Conservation (phyloP, 2,113 vertebrate genomes). For the Myiopsitta monachus region DNA sequence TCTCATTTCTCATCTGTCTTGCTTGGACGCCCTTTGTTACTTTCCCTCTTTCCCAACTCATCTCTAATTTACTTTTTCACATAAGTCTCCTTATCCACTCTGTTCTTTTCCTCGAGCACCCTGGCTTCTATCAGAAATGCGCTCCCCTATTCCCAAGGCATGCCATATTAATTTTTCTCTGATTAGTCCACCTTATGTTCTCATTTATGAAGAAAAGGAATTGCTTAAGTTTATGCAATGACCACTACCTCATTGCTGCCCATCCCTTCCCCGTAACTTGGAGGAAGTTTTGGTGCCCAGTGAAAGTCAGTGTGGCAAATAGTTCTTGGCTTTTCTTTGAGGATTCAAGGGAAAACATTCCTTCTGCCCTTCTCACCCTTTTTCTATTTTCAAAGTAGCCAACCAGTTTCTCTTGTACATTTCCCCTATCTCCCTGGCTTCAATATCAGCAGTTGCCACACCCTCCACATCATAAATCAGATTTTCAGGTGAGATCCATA, state of each 20-base stretch:
- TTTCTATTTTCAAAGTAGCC: not conserved
- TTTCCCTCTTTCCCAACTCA: not conserved
- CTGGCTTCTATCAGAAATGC: not conserved
- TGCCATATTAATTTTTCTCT: not conserved
- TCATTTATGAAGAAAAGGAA: not conserved
- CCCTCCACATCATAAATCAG: not conserved
- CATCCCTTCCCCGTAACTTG: accelerated
- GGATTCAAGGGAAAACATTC: not conserved
- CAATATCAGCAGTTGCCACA: not conserved
- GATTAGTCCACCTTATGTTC: not conserved
- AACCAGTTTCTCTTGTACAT: not conserved
- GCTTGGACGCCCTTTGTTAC: not conserved
- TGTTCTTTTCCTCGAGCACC: not conserved
- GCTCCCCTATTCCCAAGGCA: not conserved
- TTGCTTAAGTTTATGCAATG: not conserved
- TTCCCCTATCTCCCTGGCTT: not conserved
- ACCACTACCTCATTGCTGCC: not conserved
- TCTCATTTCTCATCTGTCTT: not conserved
- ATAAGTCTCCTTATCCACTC: not conserved
- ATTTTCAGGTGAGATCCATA: not conserved
- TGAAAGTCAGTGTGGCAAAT: not conserved
- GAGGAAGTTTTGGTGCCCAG: not conserved
- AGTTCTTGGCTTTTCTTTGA: not conserved
- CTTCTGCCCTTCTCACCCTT: not conserved
- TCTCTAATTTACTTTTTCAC: not conserved